Conservation (phyloP, 2,113 vertebrate species). For the Balaenoptera acutorostrata region DNA sequence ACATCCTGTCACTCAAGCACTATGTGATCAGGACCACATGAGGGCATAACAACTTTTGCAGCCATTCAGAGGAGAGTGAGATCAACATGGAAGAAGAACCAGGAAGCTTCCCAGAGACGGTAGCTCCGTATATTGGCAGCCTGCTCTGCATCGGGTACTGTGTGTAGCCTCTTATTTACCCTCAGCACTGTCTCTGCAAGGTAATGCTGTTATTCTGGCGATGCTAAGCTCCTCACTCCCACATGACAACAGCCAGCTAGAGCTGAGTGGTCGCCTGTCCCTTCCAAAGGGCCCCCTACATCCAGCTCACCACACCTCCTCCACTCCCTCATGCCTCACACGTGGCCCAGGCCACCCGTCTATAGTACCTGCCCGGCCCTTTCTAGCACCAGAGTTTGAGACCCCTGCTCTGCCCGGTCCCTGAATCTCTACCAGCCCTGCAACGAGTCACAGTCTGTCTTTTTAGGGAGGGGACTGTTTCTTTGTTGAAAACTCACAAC, state of each 20-base stretch:
- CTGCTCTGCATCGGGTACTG: accelerated
- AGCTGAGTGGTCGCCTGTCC: neutral
- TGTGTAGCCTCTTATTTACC: accelerated
- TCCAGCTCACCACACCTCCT: neutral
- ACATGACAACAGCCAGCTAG: accelerated
- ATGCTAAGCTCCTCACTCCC: neutral
- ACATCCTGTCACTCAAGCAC: neutral
- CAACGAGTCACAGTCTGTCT: accelerated
- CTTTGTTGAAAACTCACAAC: neutral
- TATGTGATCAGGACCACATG: neutral
- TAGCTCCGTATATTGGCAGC: accelerated
- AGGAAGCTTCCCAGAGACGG: neutral
- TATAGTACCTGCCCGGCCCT: neutral
- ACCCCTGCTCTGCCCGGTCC: neutral
- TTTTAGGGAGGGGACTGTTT: too few species aligned
- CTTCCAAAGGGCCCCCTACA: accelerated
- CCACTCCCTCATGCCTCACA: too few species aligned
- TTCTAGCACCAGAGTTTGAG: neutral
- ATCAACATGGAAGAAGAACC: neutral
- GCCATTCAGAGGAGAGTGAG: neutral
- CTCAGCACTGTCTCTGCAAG: neutral
- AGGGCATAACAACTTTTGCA: neutral
- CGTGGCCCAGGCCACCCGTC: neutral
- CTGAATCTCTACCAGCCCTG: neutral
- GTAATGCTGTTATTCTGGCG: too few species aligned